Base-by-base conservation (phyloP, 37 sponge, comb jelly and placozoan species). In the Amphimedon queenslandica region DNA sequence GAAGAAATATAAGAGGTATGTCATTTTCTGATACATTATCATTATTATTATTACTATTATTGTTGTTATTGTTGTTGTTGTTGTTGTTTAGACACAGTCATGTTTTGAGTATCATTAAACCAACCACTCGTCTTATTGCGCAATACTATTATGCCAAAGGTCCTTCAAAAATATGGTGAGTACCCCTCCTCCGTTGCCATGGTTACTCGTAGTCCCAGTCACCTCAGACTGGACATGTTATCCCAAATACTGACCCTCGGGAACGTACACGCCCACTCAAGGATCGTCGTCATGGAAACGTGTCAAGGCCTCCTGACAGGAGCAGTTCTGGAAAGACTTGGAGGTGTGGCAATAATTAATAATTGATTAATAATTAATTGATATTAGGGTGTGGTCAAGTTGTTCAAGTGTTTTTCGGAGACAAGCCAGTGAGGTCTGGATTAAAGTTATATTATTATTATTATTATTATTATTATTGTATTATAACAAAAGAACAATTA, bases 291-390 rank as follows among this genome's bases (percentile, higher is more conserved):
- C 51, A 88, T 90, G 87, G 95, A 94, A 30, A 83, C 84, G 0
- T 66, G 69, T 25, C 92, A 91, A 57, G 95, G 95, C 4, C 63
- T 94, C 16, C 29, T 91, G 38, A 37, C 51, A 23, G 88, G 84
- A 36, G 89, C 89, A 20, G 41, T 88, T 47, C 78, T 92, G 63
- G 88, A 92, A 57, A 83, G 93, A 66, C 73, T 92, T 80, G 93
- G 93, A 79, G 93, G 93, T 79, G 63, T 4, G 72, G 4, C 53
- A 18, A 13, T 47, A 18, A 47, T 47, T 13, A 18, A 47, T 47
- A 13, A 47, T 28, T 16, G 41, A 18, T 34, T 69, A 28, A 69
- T 25, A 25, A 55, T 32, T 8, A 63, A 63, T 28, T 57, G 24
- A 66, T 1, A 66, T 28, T 43, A 87, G 84, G 84, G 5, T 71